Evolutionary conservation across 2,113 vertebrate genomes (phyloP), one percentile per base, ranked within the genome.

Genomic region (Anolis sagrei): DNA sequence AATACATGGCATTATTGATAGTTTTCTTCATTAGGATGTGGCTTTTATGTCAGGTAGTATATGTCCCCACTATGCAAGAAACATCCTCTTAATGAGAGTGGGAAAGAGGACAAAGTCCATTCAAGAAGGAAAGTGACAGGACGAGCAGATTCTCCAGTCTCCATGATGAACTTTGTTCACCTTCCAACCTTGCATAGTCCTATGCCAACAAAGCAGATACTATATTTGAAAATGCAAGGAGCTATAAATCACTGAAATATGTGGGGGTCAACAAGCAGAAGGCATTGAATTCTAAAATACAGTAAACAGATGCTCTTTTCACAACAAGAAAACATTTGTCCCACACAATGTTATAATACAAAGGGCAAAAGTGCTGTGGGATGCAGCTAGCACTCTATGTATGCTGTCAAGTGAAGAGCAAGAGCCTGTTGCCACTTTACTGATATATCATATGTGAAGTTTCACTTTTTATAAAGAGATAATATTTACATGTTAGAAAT

Each of bases 291-390:
- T 89, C 72, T 34, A 76, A 58, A 76, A 78, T 82, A 88, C 61
- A 58, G 32, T 66, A 82, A 94, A 94, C 90, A 94, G 94, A 92
- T 79, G 54, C 29, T 88, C 93, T 93, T 94, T 87, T 95, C 80
- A 93, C 84, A 48, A 86, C 72, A 73, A 81, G 82, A 90, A 87
- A 91, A 87, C 7, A 82, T 90, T 88, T 91, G 81, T 89, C 94
- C 92, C 92, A 94, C 93, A 90, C 48, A 89, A 61, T 0, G 1
- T 85, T 89, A 88, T n/a, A 85, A 61, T 93, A 92, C 85, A 79
- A 95, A 95, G 94, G 94, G 92, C 93, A 93, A 91, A 68, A 88
- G 89, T 76, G 86, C 76, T 89, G 83, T 91, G 94, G 92, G 92
- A 94, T 94, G 89, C 84, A 91, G 90, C 91, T 89, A 88, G 90